Conservation (phyloP, 35 echinoderm and acorn worm genomes). For the Holothuria glaberrima region DNA sequence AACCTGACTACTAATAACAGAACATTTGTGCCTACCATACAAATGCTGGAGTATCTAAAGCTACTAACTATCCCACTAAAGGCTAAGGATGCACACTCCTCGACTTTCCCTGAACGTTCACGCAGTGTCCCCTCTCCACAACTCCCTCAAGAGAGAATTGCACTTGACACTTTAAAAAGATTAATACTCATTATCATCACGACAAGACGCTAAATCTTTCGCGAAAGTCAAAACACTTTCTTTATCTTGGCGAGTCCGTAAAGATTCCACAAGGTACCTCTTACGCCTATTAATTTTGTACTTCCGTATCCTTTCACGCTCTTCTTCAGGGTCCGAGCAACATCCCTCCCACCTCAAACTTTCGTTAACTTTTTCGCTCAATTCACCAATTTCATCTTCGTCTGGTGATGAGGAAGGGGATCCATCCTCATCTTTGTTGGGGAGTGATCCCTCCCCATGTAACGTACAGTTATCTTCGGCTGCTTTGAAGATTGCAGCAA, state of each 20-base stretch:
- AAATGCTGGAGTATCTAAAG: too few relatives aligned
- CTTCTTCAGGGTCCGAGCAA: conserved; percentile 77
- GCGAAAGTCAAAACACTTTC: conserved; percentile 87
- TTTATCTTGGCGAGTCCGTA: conserved; percentile 83
- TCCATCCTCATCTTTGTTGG: neutral
- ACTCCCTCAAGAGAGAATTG: too few relatives aligned
- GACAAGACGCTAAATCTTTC: conserved; percentile 59
- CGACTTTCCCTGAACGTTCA: too few relatives aligned
- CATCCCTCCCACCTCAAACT: conserved; percentile 89
- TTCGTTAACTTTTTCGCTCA: conserved; percentile 68
- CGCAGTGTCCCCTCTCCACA: too few relatives aligned
- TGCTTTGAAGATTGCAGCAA: conserved; percentile 49
- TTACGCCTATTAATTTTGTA: conserved; percentile 97
- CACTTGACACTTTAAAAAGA: neutral
- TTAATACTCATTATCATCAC: conserved; percentile 44
- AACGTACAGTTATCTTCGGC: neutral
- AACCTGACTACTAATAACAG: too few relatives aligned
- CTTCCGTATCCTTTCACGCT: conserved; percentile 74
- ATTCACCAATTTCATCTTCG: conserved; percentile 46
- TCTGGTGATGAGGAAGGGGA: conserved; percentile 8
- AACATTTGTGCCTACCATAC: too few relatives aligned
- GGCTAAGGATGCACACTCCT: too few relatives aligned
- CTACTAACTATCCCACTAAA: too few relatives aligned
- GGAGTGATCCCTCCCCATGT: neutral
- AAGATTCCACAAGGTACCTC: conserved; percentile 79